A percentile compares a stretch with the other conserved stretches of the same genome.
Evolutionary conservation across 2,113 vertebrate genomes (phyloP).

Genomic region (Archilochus colubris): DNA sequence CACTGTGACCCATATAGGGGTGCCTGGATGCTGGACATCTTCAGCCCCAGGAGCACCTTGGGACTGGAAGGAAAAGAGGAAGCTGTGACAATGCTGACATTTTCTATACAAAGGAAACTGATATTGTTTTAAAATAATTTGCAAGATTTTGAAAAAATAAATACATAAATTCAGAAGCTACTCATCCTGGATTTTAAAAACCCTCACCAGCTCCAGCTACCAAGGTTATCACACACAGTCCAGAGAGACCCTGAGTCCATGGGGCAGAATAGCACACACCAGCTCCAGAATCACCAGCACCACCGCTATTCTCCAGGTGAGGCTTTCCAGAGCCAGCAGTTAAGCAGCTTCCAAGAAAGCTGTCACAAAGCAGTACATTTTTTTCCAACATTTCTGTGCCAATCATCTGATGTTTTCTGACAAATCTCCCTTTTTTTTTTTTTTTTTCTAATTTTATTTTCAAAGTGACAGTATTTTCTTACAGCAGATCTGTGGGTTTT

Average conservation of each 20-base stretch:
- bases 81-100: not conserved
- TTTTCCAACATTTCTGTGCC: not conserved
- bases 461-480: not conserved
- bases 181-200: not conserved
- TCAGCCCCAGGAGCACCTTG: not conserved
- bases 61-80: not conserved
- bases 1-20: not conserved
- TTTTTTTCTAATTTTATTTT: not conserved
- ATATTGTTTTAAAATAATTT: not conserved
- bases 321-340: not conserved
- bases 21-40: not conserved
- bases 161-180: not conserved
- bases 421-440: not conserved
- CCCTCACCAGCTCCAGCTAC: not conserved
- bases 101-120: not conserved
- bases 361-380: not conserved
- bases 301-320: not conserved
- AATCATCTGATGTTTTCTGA: not conserved
- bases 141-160: not conserved
- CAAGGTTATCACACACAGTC: fast-evolving
- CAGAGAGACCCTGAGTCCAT: fast-evolving
- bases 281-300: not conserved
- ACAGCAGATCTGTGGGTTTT: not conserved
- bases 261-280: not conserved
- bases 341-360: not conserved